Evolutionary conservation across 2,113 vertebrate species (phyloP).

Genomic region (Mellivora capensis): DNA sequence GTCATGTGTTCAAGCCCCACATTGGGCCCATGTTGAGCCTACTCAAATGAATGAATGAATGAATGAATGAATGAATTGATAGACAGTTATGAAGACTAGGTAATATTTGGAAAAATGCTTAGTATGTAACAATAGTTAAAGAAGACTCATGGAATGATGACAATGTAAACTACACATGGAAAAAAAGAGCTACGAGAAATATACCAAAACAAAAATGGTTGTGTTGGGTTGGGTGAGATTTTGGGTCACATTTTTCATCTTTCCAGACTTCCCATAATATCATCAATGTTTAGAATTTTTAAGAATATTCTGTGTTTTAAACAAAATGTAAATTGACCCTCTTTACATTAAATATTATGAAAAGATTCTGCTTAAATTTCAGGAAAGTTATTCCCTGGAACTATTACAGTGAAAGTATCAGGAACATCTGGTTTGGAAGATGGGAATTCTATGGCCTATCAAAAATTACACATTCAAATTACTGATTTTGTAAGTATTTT

Average conservation of each 20-base stretch:
- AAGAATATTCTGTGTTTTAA: neutral
- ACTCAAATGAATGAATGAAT: neutral
- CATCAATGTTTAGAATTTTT: neutral
- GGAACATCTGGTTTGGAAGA: rapidly evolving
- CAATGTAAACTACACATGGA: neutral
- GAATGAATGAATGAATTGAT: too few species aligned
- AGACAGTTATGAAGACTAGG: neutral
- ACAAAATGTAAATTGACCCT: neutral
- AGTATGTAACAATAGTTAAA: neutral
- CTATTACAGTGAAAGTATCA: rapidly evolving
- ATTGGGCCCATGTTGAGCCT: neutral
- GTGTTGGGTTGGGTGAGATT: neutral
- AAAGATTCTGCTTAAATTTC: slow-evolving; percentile 66
- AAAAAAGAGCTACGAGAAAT: neutral
- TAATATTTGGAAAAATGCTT: neutral
- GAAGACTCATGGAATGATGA: neutral
- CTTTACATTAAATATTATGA: neutral
- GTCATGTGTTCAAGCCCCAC: neutral
- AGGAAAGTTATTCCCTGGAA: slow-evolving; percentile 68
- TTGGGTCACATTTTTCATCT: neutral
- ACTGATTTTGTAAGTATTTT: slow-evolving; percentile 59
- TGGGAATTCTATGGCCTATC: neutral
- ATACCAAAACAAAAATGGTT: neutral
- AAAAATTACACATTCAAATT: rapidly evolving
- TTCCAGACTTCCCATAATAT: neutral